These are phyloP conservation scores for Epistrophe grossulariae DNA, from an alignment of 2,888 invertebrate species.

Conservation along the genomic window DNA sequence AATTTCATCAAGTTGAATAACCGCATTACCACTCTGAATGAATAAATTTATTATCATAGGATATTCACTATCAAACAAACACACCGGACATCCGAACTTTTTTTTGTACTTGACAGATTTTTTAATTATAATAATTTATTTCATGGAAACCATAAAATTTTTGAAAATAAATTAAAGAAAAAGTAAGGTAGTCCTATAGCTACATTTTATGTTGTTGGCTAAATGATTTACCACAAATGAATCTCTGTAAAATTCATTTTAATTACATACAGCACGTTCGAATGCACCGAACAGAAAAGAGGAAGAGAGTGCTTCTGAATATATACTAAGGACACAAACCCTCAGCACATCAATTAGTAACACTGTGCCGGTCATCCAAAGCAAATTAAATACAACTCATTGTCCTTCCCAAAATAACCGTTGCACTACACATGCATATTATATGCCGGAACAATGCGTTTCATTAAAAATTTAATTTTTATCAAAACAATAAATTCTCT, in stretches of 20 bases:
- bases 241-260: slow-evolving; percentile 50
- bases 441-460: slow-evolving; percentile 24
- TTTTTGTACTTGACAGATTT: slow-evolving; percentile 19
- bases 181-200: not conserved
- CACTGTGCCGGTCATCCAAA: slow-evolving; percentile 47
- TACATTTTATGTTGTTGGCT: slow-evolving; percentile 11
- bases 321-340: not conserved
- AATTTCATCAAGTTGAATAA: slow-evolving; percentile 12
- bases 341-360: slow-evolving; percentile 62
- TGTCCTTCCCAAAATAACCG: slow-evolving; percentile 7
- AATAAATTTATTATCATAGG: not conserved
- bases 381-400: slow-evolving; percentile 43
- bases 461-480: slow-evolving; percentile 54
- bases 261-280: slow-evolving; percentile 56
- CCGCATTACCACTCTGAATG: slow-evolving; percentile 14
- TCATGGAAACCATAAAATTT: not conserved
- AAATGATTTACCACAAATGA: slow-evolving; percentile 45
- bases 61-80: slow-evolving; percentile 1
- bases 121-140: slow-evolving; percentile 54
- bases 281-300: not conserved
- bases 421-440: too few species aligned
- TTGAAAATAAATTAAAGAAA: slow-evolving; percentile 2
- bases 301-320: not conserved
- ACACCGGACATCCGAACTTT: not conserved
- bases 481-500: slow-evolving; percentile 60